Base-by-base conservation (phyloP, 92 coral and sea anemone species). In the Siderastrea radians region DNA sequence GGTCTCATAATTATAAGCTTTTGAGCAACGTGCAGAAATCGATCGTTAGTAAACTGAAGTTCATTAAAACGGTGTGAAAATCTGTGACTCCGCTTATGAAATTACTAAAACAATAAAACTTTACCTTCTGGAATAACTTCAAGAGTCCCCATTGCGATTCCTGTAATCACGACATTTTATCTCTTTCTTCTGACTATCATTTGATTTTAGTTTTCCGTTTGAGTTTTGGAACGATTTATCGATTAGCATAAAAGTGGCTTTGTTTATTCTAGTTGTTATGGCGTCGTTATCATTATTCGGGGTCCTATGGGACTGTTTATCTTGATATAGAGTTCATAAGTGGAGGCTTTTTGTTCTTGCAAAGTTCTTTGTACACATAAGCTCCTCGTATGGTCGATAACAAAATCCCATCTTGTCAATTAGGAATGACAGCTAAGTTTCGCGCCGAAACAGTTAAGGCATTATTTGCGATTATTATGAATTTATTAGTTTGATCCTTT, bases 251-350 rank as follows among this genome's bases (percentile, higher is more conserved):
- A 77, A 82, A 68, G 78, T 66, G 57, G 26, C 53, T 57, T 76
- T 78, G 83, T 85, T 85, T 63, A 77, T 85, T 75, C 73, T 44
- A 77, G 89, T 68, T 85, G 89, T 85, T 78, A 85, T 85, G 89
- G 84, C 84, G 77, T 77, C 84, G 58, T 47, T 77, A 17, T 66
- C 84, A 68, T 74, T 74, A 48, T 65, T 61, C 72, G 26, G 54
- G 73, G 74, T 74, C 87, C 81, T 84, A 6, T 73, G 87, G 87
- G 87, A 84, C 65, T 84, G 61, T 74, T 73, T 50, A 74, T 62
- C 1, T 57, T 60, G 53, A 49, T 48, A 17, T 15, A 8, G 80
- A 38, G 71, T 74, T 15, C 6, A 11, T 19, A 84, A 63, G 74
- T 82, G 68, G n/a, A 16, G 14, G n/a, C 38, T 46, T 43, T 58